These are phyloP conservation scores for Ectemnius continuus DNA, from an alignment of 2,888 invertebrate species.

Conservation along the genomic window DNA sequence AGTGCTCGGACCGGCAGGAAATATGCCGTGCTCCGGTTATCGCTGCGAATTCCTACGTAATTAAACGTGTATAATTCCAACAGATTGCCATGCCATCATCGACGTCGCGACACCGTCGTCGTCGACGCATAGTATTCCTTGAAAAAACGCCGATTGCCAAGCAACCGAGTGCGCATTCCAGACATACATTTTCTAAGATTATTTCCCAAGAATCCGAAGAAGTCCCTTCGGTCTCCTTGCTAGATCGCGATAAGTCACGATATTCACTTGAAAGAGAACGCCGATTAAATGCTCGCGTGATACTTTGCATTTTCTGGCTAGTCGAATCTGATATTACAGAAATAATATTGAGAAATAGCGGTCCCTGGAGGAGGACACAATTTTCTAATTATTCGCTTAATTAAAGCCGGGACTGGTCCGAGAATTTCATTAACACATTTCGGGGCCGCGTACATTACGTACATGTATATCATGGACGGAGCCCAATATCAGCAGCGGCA, in stretches of 20 bases:
- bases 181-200: conserved; percentile 36
- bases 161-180: conserved; percentile 20
- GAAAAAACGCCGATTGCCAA: conserved; percentile 23
- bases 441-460: too few species aligned
- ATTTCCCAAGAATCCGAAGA: conserved; percentile 30
- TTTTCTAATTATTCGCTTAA: too few species aligned
- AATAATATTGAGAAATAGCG: too few species aligned
- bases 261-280: conserved; percentile 4
- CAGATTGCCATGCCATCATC: conserved; percentile 4
- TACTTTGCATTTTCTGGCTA: not conserved
- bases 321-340: too few species aligned
- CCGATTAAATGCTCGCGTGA: conserved; percentile 49
- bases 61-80: conserved; percentile 6
- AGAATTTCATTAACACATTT: too few species aligned
- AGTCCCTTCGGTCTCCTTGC: conserved; percentile 47
- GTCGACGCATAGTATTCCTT: not conserved
- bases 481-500: too few species aligned
- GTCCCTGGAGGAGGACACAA: too few species aligned
- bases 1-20: not conserved
- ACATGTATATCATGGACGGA: too few species aligned
- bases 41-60: not conserved
- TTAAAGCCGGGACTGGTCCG: too few species aligned
- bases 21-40: not conserved
- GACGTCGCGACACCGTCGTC: not conserved
- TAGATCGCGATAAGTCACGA: conserved; percentile 45